These are phyloP conservation scores for Abscondita cerata DNA, from an alignment of 2,888 invertebrate species.

Conservation along the genomic window DNA sequence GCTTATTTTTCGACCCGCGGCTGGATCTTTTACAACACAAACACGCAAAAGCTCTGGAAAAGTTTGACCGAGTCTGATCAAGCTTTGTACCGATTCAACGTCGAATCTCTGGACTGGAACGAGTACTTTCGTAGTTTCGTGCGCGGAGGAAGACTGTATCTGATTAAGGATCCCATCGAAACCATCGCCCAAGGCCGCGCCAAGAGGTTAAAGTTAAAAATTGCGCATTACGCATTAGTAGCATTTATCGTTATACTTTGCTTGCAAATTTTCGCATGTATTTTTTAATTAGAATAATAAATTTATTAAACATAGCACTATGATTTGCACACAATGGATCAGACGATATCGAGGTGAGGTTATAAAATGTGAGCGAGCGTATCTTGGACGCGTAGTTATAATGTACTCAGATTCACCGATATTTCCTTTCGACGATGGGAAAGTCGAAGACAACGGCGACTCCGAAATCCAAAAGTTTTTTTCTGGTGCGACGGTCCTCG, in stretches of 20 bases:
- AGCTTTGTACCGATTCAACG: conserved; percentile 74
- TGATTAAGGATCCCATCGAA: conserved; percentile 77
- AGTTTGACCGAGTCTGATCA: conserved; percentile 58
- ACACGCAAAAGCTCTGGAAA: conserved; percentile 65
- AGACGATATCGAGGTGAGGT: no score
- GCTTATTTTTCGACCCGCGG: conserved; percentile 78
- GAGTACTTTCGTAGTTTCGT: conserved; percentile 72
- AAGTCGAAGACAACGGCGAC: no score
- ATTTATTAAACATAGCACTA: no score
- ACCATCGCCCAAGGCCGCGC: conserved; percentile 69
- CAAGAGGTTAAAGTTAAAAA: conserved; percentile 54
- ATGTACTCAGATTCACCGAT: no score
- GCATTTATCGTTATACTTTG: no score
- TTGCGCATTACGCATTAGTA: conserved; percentile 43
- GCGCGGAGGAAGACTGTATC: conserved; percentile 73
- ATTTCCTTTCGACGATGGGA: no score
- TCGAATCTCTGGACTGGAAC: conserved; percentile 73
- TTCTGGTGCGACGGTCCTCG: conserved; percentile 61
- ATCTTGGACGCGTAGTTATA: no score
- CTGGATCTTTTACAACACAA: conserved; percentile 62
- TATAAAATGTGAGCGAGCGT: no score
- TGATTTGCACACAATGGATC: no score
- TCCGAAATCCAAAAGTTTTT: neutral
- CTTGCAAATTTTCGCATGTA: no score
- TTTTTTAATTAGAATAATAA: no score